Conservation (phyloP, 2,113 vertebrate species). For the Marmota monax region DNA sequence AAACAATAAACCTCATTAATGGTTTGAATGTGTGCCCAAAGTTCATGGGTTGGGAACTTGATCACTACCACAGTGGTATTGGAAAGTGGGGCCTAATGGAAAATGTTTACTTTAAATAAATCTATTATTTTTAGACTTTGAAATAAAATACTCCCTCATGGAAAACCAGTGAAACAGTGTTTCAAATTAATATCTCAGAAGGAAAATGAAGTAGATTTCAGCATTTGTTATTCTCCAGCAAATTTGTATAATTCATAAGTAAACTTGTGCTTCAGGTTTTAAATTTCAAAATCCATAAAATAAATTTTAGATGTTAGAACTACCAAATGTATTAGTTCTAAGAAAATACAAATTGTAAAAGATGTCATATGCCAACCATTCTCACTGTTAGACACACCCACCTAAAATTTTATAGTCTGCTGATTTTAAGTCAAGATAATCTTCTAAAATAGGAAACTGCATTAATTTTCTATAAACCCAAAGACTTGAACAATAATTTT, state of each 20-base stretch:
- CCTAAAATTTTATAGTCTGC: neutral
- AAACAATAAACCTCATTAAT: neutral
- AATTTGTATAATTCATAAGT: too few species aligned
- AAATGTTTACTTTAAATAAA: neutral
- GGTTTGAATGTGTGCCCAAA: neutral
- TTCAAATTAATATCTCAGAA: too few species aligned
- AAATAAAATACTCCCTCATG: too few species aligned
- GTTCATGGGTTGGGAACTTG: neutral
- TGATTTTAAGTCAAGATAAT: neutral
- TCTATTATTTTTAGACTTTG: too few species aligned
- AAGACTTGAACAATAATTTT: conserved; percentile 22
- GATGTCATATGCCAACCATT: neutral
- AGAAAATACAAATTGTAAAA: conserved; percentile 33
- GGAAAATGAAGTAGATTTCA: too few species aligned
- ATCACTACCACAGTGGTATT: neutral
- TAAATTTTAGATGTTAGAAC: too few species aligned
- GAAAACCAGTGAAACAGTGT: too few species aligned
- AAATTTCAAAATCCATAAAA: too few species aligned
- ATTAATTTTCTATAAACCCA: neutral
- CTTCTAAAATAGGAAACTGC: conserved; percentile 36
- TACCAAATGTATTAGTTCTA: conserved; percentile 19
- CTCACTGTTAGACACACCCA: neutral
- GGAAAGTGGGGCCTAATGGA: neutral
- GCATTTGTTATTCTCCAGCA: too few species aligned
- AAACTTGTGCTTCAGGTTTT: too few species aligned